Base-by-base conservation (phyloP, 2,797 vertebrate genomes). In the Gallinago stenura region DNA sequence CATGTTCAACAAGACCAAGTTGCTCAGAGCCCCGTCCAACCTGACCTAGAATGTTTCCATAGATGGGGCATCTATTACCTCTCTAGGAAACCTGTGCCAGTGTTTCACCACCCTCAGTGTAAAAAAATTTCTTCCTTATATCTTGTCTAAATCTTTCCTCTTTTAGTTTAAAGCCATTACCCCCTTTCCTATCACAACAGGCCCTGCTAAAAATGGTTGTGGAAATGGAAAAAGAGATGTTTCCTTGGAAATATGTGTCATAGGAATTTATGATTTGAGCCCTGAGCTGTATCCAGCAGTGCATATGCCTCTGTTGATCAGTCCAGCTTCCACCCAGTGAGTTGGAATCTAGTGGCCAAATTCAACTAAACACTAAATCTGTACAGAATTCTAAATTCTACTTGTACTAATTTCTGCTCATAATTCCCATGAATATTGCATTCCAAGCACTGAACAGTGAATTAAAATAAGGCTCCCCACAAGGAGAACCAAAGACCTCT, bases 131-230 rank as follows among this genome's bases (percentile, higher is more conserved):
- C 60, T 41, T 61, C 12, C 11, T 68, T n/a, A 12, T 62, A 41
- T 4, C 26, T 33, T 14, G 37, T 61, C 21, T 61, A 39, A 71
- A 61, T 22, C 24, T n/a, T 45, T 25, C 2, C 15, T 31, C 26
- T 57, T 68, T 77, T 16, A 19, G 10, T 71, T 76, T 51, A 41
- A 82, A 89, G 22, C 9, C 20, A 11, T 58, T 72, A 28, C 4
- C 4, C 8, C 28, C 33, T 12, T 2, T 53, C 11, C n/a, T 71
- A 3, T 28, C 2, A 0, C 14, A 56, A 45, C 11, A 71, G 28
- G 21, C 19, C 26, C 24, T 30, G 17, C 11, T 46, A 26, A 39
- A 54, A 62, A 60, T 57, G 17, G 13, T n/a, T 61, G 4, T 78
- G 46, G 43, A 41, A 12, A 61, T 78, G 2, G 12, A 60, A 83